phyloP scores from a whole-genome alignment of 1,140 invertebrate genomes.

The Streblospio benedicti region DNA sequence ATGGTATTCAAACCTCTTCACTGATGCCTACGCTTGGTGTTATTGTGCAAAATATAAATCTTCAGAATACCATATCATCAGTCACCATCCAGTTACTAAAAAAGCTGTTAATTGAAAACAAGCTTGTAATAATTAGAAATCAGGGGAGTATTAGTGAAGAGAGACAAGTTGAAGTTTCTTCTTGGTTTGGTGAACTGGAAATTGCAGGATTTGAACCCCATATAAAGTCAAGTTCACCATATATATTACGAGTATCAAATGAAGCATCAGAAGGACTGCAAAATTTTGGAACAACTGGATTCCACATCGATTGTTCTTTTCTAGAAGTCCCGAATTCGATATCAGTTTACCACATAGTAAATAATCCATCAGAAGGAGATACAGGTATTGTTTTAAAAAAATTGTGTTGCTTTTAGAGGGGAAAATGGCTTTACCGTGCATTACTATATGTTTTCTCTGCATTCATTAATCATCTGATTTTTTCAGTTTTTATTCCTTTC shows the following conservation, averaged over 20 bases:
- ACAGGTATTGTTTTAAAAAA: background rate
- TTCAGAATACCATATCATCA: no score
- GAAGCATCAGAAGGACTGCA: background rate
- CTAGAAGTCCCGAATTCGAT: background rate
- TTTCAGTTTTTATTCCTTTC: background rate
- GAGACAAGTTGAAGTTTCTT: constrained; percentile 3
- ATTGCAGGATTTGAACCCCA: background rate
- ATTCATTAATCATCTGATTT: background rate
- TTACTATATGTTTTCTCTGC: background rate
- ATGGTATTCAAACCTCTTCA: no score
- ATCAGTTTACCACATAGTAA: constrained; percentile 2
- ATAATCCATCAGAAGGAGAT: constrained; percentile 4
- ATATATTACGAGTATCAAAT: constrained; percentile 4
- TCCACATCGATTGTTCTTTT: constrained; percentile 5
- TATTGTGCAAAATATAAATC: no score
- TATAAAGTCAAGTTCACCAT: background rate
- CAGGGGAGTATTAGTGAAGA: background rate
- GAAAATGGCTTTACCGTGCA: background rate
- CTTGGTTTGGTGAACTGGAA: constrained; percentile 9
- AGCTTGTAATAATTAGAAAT: no score
- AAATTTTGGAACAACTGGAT: constrained; percentile 3
- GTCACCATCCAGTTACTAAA: no score
- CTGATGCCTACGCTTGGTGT: no score
- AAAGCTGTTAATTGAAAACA: no score
- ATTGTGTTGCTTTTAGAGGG: background rate